phyloP scores from a whole-genome alignment of 2,797 vertebrate genomes.

The Eupleurogrammus muticus region DNA sequence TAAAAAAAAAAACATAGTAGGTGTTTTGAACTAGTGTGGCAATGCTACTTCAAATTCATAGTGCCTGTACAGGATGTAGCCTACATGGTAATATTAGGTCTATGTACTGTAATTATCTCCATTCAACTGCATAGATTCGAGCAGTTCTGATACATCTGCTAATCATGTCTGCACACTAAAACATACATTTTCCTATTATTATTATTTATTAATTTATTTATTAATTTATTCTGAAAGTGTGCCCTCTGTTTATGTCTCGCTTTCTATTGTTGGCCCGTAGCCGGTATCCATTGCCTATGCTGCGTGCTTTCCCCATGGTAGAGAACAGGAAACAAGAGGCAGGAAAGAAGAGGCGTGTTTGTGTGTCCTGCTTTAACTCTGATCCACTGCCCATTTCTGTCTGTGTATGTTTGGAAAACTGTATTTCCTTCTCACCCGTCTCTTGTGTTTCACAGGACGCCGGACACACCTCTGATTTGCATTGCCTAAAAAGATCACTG shows the following conservation, averaged over 20 bases:
- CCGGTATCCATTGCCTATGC: conserved; percentile 61
- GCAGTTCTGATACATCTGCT: not conserved
- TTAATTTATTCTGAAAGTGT: not conserved
- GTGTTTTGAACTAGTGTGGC: not conserved
- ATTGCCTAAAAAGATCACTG: conserved; percentile 29
- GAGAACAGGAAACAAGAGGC: conserved; percentile 78
- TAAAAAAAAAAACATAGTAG: not conserved
- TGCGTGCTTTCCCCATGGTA: conserved; percentile 63
- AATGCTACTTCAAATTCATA: not conserved
- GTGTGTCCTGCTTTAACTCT: conserved; percentile 60
- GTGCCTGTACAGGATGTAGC: not conserved
- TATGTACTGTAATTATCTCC: not conserved
- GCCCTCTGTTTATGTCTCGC: conserved; percentile 19
- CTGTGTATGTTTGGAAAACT: conserved; percentile 33
- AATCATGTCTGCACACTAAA: not conserved
- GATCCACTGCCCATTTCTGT: conserved; percentile 44
- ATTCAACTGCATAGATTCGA: not conserved
- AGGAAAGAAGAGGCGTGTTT: conserved; percentile 71
- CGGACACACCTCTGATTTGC: conserved; percentile 32
- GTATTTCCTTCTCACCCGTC: conserved; percentile 28
- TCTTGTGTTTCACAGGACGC: conserved; percentile 12
- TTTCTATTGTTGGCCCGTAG: conserved; percentile 48
- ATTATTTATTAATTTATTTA: too few species aligned
- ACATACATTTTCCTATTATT: not conserved
- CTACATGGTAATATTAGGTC: not conserved